Base-by-base conservation (phyloP, 1,140 invertebrate genomes). In the Ladona fulva region DNA sequence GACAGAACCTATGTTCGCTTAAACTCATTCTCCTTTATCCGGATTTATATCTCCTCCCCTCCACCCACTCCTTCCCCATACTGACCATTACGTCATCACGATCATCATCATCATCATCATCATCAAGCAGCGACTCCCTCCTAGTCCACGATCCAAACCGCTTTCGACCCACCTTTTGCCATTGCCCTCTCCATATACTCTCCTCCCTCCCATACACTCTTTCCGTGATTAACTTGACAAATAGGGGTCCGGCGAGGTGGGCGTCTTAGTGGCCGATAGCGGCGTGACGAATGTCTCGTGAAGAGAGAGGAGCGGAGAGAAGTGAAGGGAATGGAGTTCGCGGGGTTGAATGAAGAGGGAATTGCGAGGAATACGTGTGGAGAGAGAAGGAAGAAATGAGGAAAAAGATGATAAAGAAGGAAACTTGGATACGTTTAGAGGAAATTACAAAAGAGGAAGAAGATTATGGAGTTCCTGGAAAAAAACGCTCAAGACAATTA, bases 141-240 rank as follows among this genome's bases (percentile, higher is more conserved):
- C 52, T 22, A 22, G 52, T 66, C 52, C 52, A 66, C 52, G 52
- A 66, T 22, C 52, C 52, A 22, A 37, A 19, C 52, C 52, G 52
- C 52, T 16, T 22, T 66, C 52, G 16, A 19, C 52, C 52, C 52
- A 19, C 52, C 52, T 66, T 66, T 66, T 19, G n/a, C 52, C 52
- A 19, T 19, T 22, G 52, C 52, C 52, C 52, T 22, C 52, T 66
- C 52, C 52, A 37, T 22, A 22, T 22, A 12, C 52, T 22, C n/a
- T 66, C 52, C 52, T 22, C 52, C n/a, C 14, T 5, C n/a, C n/a
- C 3, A n/a, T n/a, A n/a, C n/a, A n/a, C n/a, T n/a, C n/a, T n/a
- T n/a, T n/a, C 52, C 52, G n/a, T 66, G 52, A 66, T 66, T 66
- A 66, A 66, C 52, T 66, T 66, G 52, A 66, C 52, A 66, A 66